These are phyloP conservation scores for Itoplectis maculator DNA, from an alignment of 2,888 invertebrate genomes.

Conservation along the genomic window DNA sequence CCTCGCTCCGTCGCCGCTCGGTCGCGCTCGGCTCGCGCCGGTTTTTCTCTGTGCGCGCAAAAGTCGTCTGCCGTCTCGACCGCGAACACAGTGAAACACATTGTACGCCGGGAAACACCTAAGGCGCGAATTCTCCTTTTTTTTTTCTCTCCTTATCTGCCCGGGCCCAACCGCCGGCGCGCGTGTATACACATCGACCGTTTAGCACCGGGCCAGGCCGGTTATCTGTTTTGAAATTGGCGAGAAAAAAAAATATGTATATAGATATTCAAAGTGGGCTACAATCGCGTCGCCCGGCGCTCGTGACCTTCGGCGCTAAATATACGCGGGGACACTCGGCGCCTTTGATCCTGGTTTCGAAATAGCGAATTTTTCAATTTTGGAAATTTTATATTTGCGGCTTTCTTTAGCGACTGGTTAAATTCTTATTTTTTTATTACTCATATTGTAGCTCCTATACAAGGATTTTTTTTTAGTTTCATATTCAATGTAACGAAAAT, in stretches of 20 bases:
- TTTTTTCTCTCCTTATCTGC: neutral
- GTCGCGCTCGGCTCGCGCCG: neutral
- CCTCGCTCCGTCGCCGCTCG: too few relatives aligned
- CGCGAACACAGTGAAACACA: constrained; percentile 7
- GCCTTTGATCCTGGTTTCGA: too few relatives aligned
- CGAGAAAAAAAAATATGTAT: neutral
- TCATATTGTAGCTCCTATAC: too few relatives aligned
- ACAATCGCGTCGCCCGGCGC: neutral
- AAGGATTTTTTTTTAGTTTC: too few relatives aligned
- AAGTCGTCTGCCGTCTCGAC: too few relatives aligned
- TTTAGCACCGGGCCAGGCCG: neutral
- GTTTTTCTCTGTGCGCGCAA: neutral
- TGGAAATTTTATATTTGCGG: too few relatives aligned
- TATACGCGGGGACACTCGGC: too few relatives aligned
- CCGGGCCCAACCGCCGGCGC: neutral
- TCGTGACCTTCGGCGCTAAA: too few relatives aligned
- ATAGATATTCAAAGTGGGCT: neutral
- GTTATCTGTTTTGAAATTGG: constrained; percentile 2
- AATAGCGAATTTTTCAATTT: too few relatives aligned
- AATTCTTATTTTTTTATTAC: too few relatives aligned
- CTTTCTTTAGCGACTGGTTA: too few relatives aligned
- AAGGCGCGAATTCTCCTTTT: neutral
- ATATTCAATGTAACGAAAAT: too few relatives aligned
- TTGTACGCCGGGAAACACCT: neutral
- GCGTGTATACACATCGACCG: neutral